Evolutionary conservation across 2,113 vertebrate species (phyloP).

Genomic region (Callopanchax toddi): DNA sequence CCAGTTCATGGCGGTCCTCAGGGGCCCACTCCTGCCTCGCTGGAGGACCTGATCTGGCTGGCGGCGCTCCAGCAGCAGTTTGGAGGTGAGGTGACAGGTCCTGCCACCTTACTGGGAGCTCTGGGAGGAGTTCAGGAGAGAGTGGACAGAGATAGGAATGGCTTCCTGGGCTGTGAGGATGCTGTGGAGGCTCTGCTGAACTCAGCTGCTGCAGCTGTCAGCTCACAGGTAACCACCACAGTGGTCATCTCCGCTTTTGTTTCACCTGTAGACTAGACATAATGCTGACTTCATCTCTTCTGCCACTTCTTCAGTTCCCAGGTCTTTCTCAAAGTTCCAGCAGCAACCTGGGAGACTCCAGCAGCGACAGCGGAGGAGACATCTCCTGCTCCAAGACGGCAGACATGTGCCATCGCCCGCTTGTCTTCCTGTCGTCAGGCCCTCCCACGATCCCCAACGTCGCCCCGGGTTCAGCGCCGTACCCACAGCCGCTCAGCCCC

Average conservation of each 20-base stretch:
- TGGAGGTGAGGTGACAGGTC: slow-evolving; percentile 86
- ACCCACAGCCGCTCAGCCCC: slow-evolving; percentile 85
- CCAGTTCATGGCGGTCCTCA: slow-evolving; percentile 79
- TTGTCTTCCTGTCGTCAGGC: slow-evolving; percentile 80
- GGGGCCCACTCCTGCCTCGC: slow-evolving; percentile 80
- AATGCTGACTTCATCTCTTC: background rate
- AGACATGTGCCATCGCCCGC: slow-evolving; percentile 85
- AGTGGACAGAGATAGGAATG: slow-evolving; percentile 83
- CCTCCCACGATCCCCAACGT: slow-evolving; percentile 75
- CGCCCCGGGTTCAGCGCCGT: slow-evolving; percentile 79
- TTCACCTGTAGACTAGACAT: background rate
- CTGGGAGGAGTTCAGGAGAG: slow-evolving; percentile 73
- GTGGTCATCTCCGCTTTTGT: background rate
- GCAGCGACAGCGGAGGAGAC: slow-evolving; percentile 85
- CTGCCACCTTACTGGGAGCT: slow-evolving; percentile 73
- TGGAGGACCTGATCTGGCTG: slow-evolving; percentile 99
- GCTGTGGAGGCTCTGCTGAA: slow-evolving; percentile 94
- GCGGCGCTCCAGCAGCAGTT: slow-evolving; percentile 94
- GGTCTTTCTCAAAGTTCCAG: slow-evolving; percentile 82
- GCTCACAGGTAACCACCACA: slow-evolving; percentile 84
- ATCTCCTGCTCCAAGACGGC: slow-evolving; percentile 83
- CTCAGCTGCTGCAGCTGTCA: slow-evolving; percentile 86
- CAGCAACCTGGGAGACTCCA: slow-evolving; percentile 78
- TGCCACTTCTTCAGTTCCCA: slow-evolving; percentile 78
- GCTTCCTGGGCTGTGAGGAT: slow-evolving; percentile 93